Percentiles rank a stretch among this genome's conserved stretches.
Evolutionary conservation across 2,113 vertebrate genomes (phyloP).

Genomic region (Pygoscelis antarcticus): DNA sequence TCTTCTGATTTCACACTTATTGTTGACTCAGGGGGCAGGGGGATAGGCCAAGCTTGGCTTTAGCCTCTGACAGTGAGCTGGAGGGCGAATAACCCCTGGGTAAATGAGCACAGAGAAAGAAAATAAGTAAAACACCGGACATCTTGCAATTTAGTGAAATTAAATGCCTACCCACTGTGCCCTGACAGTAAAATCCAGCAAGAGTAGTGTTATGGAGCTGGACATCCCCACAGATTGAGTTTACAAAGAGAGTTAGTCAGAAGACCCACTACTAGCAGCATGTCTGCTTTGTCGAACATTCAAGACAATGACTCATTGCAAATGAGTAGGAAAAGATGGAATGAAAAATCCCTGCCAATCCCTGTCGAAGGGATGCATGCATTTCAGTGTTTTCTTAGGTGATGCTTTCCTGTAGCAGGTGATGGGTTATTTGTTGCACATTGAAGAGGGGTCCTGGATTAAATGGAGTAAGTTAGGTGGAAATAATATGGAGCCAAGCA

Average conservation of each 20-base stretch:
- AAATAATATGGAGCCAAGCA: background rate
- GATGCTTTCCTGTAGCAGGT: background rate
- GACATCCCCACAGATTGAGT: background rate
- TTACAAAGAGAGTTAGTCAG: background rate
- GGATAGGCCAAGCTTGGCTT: conserved; percentile 2
- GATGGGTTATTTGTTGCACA: background rate
- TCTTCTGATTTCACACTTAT: background rate
- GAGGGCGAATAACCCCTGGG: background rate
- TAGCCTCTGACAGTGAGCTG: conserved; percentile 4
- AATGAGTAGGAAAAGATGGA: background rate
- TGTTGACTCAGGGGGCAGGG: background rate
- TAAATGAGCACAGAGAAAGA: background rate
- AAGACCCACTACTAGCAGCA: background rate
- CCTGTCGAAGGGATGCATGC: background rate
- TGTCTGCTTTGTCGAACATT: background rate
- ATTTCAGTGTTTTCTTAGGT: background rate
- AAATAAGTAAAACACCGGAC: background rate
- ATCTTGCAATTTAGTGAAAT: background rate
- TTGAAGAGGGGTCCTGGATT: background rate
- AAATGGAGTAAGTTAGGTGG: conserved; percentile 8
- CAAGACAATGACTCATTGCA: background rate
- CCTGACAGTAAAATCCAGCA: background rate
- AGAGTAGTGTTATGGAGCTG: background rate
- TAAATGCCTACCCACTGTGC: background rate
- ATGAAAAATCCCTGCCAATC: background rate